Evolutionary conservation across 2,888 invertebrate genomes (phyloP), one percentile per base, ranked within the genome.

Genomic region (Machimus rusticus): DNA sequence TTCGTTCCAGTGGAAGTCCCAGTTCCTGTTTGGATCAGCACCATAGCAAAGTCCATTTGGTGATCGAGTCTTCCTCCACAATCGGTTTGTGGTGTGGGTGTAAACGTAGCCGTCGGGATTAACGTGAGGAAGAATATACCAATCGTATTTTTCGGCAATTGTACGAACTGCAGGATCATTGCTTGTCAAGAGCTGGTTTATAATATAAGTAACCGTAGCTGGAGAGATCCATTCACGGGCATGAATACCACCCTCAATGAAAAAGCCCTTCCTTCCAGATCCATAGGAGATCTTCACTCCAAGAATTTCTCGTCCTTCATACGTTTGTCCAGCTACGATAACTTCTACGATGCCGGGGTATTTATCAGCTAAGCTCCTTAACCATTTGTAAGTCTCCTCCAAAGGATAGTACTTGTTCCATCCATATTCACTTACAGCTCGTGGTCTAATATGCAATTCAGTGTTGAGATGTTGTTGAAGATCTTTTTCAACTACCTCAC

Each of bases 71-170:
- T 96, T 96, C 28, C 94, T 91, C 96, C 96, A 96, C 87, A 95
- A 89, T 74, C 96, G 94, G 74, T 94, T 95, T 19, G 91, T 91
- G 4, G 94, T 94, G 90, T 96, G 95, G 0, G 95, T 94, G 91
- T 94, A 96, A 51, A 94, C 95, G 90, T 94, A 96, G 2, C 97
- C 97, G 92, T 97, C 97, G 12, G 96, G 96, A 91, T 97, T 97
- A 34, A 95, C 92, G 23, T 95, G 93, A 0, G 97, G 96, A 88
- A 97, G 94, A 87, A 97, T 94, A 90, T 96, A 96, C 95, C 96
- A 97, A 89, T 96, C 95, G 90, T 94, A 94, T 46, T 93, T 93
- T 84, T 94, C 93, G 0, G 94, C 93, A 9, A 95, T 93, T 8
- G 91, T 89, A 86, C 91, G 92, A 0, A 95, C 91, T 16, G 93